A percentile compares a stretch with the other conserved stretches of the same genome.
Evolutionary conservation across 2,888 invertebrate species (phyloP).

Genomic region (Dryobota labecula): DNA sequence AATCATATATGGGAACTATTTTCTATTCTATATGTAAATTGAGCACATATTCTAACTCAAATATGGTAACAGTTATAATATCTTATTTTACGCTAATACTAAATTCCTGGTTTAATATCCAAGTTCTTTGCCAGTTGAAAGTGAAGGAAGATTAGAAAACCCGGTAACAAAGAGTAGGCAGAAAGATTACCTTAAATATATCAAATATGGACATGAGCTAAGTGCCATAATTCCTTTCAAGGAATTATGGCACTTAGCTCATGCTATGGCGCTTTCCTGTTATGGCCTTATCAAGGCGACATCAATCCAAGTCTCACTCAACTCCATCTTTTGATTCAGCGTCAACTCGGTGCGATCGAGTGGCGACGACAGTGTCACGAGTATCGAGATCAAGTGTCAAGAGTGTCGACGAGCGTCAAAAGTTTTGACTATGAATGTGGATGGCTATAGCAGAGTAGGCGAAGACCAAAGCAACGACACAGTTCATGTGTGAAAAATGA

Average conservation of each 20-base stretch:
- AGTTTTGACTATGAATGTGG: no score
- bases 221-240: constrained; percentile 2
- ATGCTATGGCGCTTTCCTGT: no score
- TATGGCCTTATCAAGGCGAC: background rate
- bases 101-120: background rate
- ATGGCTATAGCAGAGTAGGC: no score
- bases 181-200: background rate
- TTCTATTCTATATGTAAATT: constrained; percentile 8
- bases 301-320: background rate
- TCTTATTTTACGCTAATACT: constrained; percentile 1
- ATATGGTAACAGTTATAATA: background rate
- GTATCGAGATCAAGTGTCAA: background rate
- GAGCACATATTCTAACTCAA: constrained; percentile 1
- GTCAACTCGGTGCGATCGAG: background rate
- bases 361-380: background rate
- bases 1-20: background rate
- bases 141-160: background rate
- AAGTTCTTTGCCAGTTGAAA: no score
- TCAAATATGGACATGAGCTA: background rate
- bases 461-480: no score
- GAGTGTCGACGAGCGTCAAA: background rate
- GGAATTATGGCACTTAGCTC: no score
- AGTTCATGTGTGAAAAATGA: no score
- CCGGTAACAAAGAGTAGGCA: background rate
- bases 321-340: background rate